Conservation (phyloP, 2,113 vertebrate genomes). For the Microcebus jonahi region DNA sequence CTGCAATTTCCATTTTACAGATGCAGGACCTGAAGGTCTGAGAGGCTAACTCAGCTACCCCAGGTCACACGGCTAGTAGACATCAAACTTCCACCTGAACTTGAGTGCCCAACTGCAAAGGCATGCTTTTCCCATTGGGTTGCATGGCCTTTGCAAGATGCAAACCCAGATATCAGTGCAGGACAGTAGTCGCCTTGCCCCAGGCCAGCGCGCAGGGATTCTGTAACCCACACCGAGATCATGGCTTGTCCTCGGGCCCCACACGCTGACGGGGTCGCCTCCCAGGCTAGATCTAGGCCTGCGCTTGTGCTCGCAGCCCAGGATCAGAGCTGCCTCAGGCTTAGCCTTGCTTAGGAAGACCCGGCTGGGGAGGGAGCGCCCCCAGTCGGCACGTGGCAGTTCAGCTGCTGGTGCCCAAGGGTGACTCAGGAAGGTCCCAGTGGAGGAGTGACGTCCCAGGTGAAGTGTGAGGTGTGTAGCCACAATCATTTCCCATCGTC, state of each 20-base stretch:
- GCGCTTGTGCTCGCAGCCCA: accelerated
- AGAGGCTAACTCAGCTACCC: not conserved
- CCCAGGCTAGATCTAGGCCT: not conserved
- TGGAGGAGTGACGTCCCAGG: not conserved
- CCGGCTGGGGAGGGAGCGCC: not conserved
- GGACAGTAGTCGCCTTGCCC: too few relatives aligned
- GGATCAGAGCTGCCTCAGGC: not conserved
- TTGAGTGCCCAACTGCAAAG: not conserved
- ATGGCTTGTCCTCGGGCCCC: accelerated
- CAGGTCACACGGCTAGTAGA: not conserved
- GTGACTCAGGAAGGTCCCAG: not conserved
- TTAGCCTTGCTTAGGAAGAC: not conserved
- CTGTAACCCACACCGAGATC: accelerated
- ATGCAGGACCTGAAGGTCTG: not conserved
- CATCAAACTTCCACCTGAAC: not conserved
- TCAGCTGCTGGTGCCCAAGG: not conserved
- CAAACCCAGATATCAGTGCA: accelerated
- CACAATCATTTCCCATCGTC: not conserved
- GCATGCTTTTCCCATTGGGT: not conserved
- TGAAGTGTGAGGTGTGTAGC: not conserved
- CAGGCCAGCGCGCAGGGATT: accelerated
- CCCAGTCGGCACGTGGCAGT: not conserved
- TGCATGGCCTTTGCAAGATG: not conserved
- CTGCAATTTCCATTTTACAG: not conserved
- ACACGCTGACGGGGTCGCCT: accelerated